Evolutionary conservation across 2,888 invertebrate genomes (phyloP).

Genomic region (Sesia apiformis): DNA sequence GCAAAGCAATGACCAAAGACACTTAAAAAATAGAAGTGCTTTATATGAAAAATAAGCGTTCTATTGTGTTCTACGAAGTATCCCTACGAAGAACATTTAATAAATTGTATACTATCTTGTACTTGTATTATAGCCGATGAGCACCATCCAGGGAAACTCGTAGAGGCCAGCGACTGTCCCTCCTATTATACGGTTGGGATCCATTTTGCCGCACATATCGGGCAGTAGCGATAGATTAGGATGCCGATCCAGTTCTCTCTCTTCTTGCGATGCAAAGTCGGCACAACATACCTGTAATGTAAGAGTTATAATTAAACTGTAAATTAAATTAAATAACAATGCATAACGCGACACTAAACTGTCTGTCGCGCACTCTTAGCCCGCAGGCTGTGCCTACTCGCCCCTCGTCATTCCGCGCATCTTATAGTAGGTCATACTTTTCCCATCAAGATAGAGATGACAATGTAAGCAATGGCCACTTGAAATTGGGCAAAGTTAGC

Average conservation of each 20-base stretch:
- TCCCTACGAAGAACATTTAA: no score
- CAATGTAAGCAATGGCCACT: no score
- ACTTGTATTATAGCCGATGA: slow-evolving; percentile 60
- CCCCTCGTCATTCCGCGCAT: no score
- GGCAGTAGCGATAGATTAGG: slow-evolving; percentile 18
- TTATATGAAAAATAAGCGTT: no score
- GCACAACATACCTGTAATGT: background rate
- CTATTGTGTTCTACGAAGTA: no score
- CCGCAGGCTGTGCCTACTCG: no score
- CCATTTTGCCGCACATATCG: slow-evolving; percentile 57
- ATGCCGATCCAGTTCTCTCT: slow-evolving; percentile 25
- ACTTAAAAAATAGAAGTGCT: no score
- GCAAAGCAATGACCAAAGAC: no score
- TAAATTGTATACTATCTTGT: background rate
- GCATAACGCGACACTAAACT: background rate
- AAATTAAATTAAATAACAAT: background rate
- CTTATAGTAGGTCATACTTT: no score
- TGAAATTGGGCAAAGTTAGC: no score
- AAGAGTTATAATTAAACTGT: background rate
- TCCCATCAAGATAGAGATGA: no score
- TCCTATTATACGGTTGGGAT: slow-evolving; percentile 60
- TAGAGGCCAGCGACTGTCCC: slow-evolving; percentile 66
- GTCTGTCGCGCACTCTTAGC: background rate
- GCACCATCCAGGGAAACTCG: slow-evolving; percentile 79
- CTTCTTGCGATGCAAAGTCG: background rate